Evolutionary conservation across 2,888 invertebrate genomes (phyloP).

Genomic region (Myopa tessellatipennis): DNA sequence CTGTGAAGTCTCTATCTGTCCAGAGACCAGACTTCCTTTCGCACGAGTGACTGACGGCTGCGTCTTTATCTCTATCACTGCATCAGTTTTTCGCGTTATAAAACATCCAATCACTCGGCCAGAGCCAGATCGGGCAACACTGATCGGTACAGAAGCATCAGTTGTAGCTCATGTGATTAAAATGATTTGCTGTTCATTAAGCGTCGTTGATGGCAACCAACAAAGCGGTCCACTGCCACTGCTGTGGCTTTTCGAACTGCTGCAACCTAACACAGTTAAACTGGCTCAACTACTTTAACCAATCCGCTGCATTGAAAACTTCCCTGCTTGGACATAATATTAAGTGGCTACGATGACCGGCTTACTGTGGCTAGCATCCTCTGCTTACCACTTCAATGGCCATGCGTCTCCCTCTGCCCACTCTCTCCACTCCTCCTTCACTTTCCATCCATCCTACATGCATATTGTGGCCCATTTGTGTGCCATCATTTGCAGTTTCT

Average conservation of each 20-base stretch:
- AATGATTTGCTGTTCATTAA: slow-evolving; percentile 64
- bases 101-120: slow-evolving; percentile 38
- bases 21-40: background rate
- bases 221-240: slow-evolving; percentile 31
- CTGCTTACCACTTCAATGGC: background rate
- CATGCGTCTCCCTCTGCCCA: background rate
- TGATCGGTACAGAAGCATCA: slow-evolving; percentile 4
- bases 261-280: slow-evolving; percentile 19
- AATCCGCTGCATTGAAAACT: slow-evolving; percentile 45
- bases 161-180: slow-evolving; percentile 50
- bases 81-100: slow-evolving; percentile 10
- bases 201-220: slow-evolving; percentile 33
- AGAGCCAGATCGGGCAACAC: background rate
- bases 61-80: background rate
- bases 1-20: background rate
- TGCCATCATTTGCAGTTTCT: background rate
- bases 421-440: background rate
- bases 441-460: background rate
- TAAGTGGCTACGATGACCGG: no score
- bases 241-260: background rate
- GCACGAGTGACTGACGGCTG: background rate
- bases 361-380: background rate
- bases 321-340: background rate
- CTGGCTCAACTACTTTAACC: slow-evolving; percentile 49
- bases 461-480: background rate